Evolutionary conservation across 2,797 vertebrate species (phyloP).

Genomic region (Lerista edwardsae): DNA sequence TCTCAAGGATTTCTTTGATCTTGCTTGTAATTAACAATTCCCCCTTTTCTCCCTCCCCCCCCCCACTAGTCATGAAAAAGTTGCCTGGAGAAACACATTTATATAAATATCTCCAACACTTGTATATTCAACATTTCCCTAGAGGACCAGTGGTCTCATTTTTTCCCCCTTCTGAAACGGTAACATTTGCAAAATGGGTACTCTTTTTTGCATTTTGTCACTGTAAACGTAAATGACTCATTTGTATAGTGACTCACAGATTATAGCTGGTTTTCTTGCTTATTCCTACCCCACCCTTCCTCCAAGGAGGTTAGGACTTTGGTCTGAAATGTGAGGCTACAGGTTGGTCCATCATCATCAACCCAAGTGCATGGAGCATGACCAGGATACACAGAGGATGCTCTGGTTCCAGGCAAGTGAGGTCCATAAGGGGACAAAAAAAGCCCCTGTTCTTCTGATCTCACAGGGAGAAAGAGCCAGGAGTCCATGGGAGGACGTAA

Average conservation of each 20-base stretch:
- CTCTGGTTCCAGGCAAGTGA: background rate
- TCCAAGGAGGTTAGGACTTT: no score
- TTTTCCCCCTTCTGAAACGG: slow-evolving; percentile 47
- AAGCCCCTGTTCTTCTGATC: background rate
- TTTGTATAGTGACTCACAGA: no score
- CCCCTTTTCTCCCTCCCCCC: background rate
- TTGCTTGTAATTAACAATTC: slow-evolving; percentile 59
- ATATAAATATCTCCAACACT: slow-evolving; percentile 46
- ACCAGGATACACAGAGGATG: no score
- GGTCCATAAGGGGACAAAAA: background rate
- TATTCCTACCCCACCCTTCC: no score
- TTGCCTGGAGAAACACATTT: slow-evolving; percentile 35
- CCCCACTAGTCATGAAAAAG: slow-evolving; percentile 34
- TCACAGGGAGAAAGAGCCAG: background rate
- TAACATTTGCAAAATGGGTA: slow-evolving; percentile 39
- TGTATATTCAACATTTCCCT: slow-evolving; percentile 21
- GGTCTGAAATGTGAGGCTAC: no score
- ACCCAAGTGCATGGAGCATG: background rate
- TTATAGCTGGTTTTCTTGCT: no score
- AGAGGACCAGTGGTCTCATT: slow-evolving; percentile 37
- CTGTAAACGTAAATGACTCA: background rate
- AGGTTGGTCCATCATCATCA: no score
- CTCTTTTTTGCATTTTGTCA: background rate
- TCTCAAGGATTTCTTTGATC: slow-evolving; percentile 69
- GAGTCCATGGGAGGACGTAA: background rate